phyloP scores from a whole-genome alignment of 2,888 invertebrate genomes.

The Melanotus villosus region DNA sequence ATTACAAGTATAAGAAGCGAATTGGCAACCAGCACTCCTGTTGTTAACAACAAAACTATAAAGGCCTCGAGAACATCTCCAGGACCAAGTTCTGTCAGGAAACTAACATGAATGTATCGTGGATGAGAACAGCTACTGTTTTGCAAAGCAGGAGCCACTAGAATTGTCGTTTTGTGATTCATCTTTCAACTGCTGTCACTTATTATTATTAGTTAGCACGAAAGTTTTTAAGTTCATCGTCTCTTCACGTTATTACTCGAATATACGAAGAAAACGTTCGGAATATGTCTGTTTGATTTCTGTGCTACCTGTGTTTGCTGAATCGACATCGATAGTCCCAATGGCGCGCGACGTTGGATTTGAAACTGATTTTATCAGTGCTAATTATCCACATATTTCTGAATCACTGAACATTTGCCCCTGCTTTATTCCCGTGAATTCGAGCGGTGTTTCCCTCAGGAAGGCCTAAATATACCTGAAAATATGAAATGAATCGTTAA shows the following conservation, averaged over 20 bases:
- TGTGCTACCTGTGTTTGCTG: slow-evolving; percentile 30
- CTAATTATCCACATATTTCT: slow-evolving; percentile 38
- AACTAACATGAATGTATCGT: slow-evolving; percentile 74
- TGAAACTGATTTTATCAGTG: slow-evolving; percentile 2
- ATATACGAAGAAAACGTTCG: background rate
- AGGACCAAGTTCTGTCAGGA: slow-evolving; percentile 76
- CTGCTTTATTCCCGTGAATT: slow-evolving; percentile 13
- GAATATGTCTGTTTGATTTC: background rate
- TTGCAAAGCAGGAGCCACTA: slow-evolving; percentile 84
- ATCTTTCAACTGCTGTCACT: slow-evolving; percentile 48
- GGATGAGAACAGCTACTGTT: slow-evolving; percentile 88
- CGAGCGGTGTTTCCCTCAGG: background rate
- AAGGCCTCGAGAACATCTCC: slow-evolving; percentile 84
- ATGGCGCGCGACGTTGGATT: background rate
- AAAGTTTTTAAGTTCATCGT: slow-evolving; percentile 10
- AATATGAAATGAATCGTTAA: background rate
- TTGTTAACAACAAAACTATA: slow-evolving; percentile 81
- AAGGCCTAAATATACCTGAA: background rate
- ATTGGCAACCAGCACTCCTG: slow-evolving; percentile 86
- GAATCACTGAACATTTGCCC: slow-evolving; percentile 42
- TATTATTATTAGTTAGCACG: background rate
- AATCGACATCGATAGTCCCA: background rate
- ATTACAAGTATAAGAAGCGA: slow-evolving; percentile 85
- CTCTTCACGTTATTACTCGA: background rate
- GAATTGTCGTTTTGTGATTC: slow-evolving; percentile 76